Evolutionary conservation across 2,888 invertebrate genomes (phyloP).

Genomic region (Polyommatus icarus): DNA sequence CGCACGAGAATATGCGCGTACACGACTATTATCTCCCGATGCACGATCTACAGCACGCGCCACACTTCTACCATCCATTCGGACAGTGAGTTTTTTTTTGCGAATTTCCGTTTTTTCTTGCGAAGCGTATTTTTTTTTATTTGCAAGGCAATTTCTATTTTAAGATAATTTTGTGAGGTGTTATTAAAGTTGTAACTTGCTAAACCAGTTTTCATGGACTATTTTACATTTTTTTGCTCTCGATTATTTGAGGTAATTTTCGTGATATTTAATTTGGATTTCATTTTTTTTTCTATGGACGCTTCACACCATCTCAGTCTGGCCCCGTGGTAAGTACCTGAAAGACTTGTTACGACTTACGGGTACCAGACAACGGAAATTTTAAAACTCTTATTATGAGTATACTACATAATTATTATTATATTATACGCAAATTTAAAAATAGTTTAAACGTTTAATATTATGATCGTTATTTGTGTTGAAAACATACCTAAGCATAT

Average conservation of each 20-base stretch:
- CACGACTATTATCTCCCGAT: conserved; percentile 56
- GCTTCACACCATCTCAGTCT: too few species aligned
- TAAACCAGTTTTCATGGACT: not conserved
- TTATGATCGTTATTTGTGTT: not conserved
- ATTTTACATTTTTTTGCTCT: not conserved
- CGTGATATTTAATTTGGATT: not conserved
- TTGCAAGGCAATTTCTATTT: not conserved
- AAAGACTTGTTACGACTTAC: too few species aligned
- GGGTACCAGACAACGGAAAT: too few species aligned
- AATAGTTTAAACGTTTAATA: not conserved
- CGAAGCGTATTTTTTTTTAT: not conserved
- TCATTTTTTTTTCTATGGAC: too few species aligned
- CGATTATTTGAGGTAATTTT: not conserved
- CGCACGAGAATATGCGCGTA: conserved; percentile 55
- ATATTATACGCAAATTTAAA: too few species aligned
- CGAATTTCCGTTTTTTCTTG: not conserved
- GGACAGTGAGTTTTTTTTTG: conserved; percentile 53
- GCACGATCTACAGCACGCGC: conserved; percentile 54
- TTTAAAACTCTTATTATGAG: too few species aligned
- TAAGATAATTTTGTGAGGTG: not conserved
- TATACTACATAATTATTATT: too few species aligned
- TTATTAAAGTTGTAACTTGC: not conserved
- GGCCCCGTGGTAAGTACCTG: too few species aligned
- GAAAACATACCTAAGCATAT: not conserved
- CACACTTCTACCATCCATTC: conserved; percentile 48